Base-by-base conservation (phyloP, 2,113 vertebrate genomes). In the Hypanus sabinus region DNA sequence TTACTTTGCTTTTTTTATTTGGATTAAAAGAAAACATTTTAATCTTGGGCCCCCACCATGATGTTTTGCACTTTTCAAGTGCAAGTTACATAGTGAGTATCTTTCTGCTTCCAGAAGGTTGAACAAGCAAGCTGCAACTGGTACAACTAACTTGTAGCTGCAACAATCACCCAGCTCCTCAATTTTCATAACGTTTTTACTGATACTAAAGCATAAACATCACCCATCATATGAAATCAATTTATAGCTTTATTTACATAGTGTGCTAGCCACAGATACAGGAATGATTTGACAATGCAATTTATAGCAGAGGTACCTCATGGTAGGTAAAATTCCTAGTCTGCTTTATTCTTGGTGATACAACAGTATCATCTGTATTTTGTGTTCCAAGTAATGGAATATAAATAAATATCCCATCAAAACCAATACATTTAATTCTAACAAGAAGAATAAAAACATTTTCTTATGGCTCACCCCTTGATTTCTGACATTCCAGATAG, bases 391-490 rank as follows among this genome's bases (percentile, higher is more conserved):
- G 65, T 7, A 36, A 91, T 3, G 62, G 36, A 5, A 91, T 46
- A 3, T 22, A 18, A 12, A 24, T 33, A 22, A 73, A 27, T 73
- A 27, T 30, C n/a, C 57, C 3, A 62, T 60, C 83, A 68, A 90
- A 20, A 14, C 16, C 30, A 33, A 68, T 33, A 33, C 16, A 65
- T 65, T 68, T 1, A 65, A 18, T 33, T 90, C 85, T 65, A n/a
- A 90, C 97, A 95, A 97, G 97, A 96, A 97, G 96, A 96, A 97
- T 96, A 46, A 97, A 97, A 95, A 96, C 96, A 96, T 98, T 77
- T 96, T 96, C 96, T 99, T 98, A 97, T 98, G 97, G 96, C 97
- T 96, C 90, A 95, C 94, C 96, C 96, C 97, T 97, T 98, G 98
- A 97, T 96, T 98, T 97, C 97, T 98, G 95, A 93, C n/a, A 93